Evolutionary conservation across 2,113 vertebrate species (phyloP).

Genomic region (Scomber colias): DNA sequence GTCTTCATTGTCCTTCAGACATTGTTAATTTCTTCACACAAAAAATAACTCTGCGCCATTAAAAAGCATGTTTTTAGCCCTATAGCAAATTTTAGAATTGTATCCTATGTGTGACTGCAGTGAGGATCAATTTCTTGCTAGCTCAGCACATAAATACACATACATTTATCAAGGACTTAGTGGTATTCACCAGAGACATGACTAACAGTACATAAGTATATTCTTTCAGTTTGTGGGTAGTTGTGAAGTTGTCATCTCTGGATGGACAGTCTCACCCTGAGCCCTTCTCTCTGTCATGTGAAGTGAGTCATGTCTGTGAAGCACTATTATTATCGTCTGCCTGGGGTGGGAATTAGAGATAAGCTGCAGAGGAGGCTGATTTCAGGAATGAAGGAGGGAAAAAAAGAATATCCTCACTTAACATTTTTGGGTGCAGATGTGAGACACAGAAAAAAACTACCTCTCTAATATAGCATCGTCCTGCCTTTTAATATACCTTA

Average conservation of each 20-base stretch:
- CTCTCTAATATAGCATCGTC: neutral
- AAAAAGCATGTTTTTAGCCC: no score
- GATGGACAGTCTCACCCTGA: slow-evolving; percentile 58
- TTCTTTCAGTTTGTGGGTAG: slow-evolving; percentile 59
- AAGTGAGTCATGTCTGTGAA: slow-evolving; percentile 74
- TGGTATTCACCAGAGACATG: slow-evolving; percentile 67
- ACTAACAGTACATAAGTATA: slow-evolving; percentile 63
- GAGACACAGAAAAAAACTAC: neutral
- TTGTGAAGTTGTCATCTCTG: slow-evolving; percentile 63
- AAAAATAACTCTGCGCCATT: neutral
- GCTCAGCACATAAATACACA: slow-evolving; percentile 56
- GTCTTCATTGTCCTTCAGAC: neutral
- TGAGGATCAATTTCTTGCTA: slow-evolving; percentile 25
- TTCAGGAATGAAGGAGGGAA: slow-evolving; percentile 21
- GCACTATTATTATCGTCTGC: slow-evolving; percentile 68
- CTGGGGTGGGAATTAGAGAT: slow-evolving; percentile 51
- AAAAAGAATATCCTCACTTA: neutral
- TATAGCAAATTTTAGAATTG: neutral
- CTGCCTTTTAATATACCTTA: neutral
- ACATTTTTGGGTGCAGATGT: slow-evolving; percentile 14
- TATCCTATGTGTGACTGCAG: neutral
- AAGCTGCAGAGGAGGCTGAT: slow-evolving; percentile 56
- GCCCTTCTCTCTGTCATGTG: slow-evolving; percentile 52
- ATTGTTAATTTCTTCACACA: neutral
- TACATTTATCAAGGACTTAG: slow-evolving; percentile 54